These are phyloP conservation scores for Platichthys stellatus DNA, from an alignment of 2,113 vertebrate species.

Conservation along the genomic window DNA sequence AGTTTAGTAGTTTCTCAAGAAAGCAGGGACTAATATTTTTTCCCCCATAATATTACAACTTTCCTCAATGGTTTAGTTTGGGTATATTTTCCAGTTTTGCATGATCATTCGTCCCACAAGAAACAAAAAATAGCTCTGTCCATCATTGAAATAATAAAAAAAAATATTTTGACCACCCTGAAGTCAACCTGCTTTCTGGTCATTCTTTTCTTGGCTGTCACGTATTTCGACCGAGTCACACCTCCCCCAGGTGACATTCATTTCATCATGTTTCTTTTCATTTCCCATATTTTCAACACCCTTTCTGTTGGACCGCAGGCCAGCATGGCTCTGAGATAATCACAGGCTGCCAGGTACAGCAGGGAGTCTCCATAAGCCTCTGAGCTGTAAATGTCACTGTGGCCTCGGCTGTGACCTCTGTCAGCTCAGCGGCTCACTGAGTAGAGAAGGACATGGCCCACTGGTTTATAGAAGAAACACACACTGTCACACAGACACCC, in stretches of 20 bases:
- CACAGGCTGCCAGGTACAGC: slow-evolving; percentile 56
- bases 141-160: not conserved
- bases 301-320: slow-evolving; percentile 10
- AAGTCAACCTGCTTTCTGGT: slow-evolving; percentile 8
- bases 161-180: slow-evolving; percentile 4
- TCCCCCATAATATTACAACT: no score
- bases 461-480: slow-evolving; percentile 31
- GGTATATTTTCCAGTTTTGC: no score
- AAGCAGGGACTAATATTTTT: no score
- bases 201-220: not conserved
- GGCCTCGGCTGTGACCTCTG: slow-evolving; percentile 57
- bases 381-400: slow-evolving; percentile 66
- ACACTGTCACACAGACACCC: slow-evolving; percentile 6
- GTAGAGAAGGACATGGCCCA: slow-evolving; percentile 40
- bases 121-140: no score
- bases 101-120: no score
- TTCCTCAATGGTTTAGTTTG: no score
- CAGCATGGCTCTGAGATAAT: slow-evolving; percentile 50
- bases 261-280: slow-evolving; percentile 19
- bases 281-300: slow-evolving; percentile 23
- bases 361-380: slow-evolving; percentile 51
- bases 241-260: slow-evolving; percentile 10
- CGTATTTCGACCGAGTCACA: not conserved
- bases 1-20: no score
- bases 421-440: slow-evolving; percentile 42